These are phyloP conservation scores for Meloidogyne floridensis DNA, from an alignment of 1,140 invertebrate species.

Conservation along the genomic window DNA sequence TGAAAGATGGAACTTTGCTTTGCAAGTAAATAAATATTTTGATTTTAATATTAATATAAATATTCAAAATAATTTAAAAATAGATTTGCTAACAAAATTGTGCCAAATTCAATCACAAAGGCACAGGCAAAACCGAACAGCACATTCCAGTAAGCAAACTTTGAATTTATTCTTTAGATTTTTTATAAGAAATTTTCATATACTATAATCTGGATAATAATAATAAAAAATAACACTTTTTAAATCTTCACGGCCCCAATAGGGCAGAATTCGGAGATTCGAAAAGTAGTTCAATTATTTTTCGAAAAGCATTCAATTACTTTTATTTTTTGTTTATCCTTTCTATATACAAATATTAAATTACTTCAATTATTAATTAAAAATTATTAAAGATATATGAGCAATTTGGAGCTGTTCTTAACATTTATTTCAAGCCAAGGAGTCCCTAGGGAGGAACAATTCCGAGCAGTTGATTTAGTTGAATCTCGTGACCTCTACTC, in stretches of 20 bases:
- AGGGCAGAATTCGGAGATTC: too few species aligned
- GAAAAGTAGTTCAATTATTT: too few species aligned
- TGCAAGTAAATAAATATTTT: conserved; percentile 54
- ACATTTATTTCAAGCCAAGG: conserved; percentile 81
- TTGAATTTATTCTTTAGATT: too few species aligned
- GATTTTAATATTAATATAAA: not conserved
- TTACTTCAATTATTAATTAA: conserved; percentile 81
- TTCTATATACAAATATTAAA: too few species aligned
- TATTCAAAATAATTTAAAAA: conserved; percentile 76
- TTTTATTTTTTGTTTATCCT: too few species aligned
- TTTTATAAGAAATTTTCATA: too few species aligned
- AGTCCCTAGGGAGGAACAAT: conserved; percentile 88
- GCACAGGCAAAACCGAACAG: conserved; percentile 87
- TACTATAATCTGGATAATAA: too few species aligned
- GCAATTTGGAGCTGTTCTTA: conserved; percentile 73
- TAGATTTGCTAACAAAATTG: conserved; percentile 94
- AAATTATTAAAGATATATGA: conserved; percentile 34
- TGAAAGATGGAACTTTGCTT: conserved; percentile 56
- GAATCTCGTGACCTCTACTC: conserved; percentile 92
- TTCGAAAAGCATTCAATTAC: too few species aligned
- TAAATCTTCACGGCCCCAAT: too few species aligned
- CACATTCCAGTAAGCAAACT: conserved; percentile 70
- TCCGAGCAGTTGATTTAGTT: conserved; percentile 72
- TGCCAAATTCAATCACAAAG: conserved; percentile 78
- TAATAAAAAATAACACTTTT: too few species aligned